Base-by-base conservation (phyloP, 2,888 invertebrate species). In the Eristalinus sepulchralis region DNA sequence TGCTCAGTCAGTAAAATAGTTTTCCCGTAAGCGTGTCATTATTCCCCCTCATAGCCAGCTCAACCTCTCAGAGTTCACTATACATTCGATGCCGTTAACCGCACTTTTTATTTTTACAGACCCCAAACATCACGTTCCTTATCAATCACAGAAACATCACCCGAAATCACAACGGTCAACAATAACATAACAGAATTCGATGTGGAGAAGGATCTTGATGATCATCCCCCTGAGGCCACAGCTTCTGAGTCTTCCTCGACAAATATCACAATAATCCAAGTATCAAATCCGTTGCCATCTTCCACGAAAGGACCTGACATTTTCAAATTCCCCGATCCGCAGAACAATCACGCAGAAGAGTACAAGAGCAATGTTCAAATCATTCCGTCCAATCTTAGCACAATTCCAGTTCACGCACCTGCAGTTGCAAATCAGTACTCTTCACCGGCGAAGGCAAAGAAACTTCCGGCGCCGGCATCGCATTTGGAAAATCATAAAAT, bases 201-300 rank as follows among this genome's bases (percentile, higher is more conserved):
- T 88, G 88, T 90, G 22, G 47, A 77, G 63, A 83, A 87, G 63
- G 83, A 87, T 47, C 73, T 86, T 1, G 86, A 83, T 31, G 79
- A 83, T 71, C 71, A 70, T 55, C 79, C 83, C 0, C 33, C 64
- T 4, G 78, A 86, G 33, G 73, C 66, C 31, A 17, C 59, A 5
- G 27, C 70, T 47, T 60, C 73, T 1, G 86, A 86, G 20, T 79
- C 83, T 57, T 80, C 88, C 31, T 87, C 83, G 57, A 92, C 94
- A 0, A 95, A 95, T 87, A 92, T 95, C 36, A 95, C 95, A 27
- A 95, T 95, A 0, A 95, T 95, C n/a, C 93, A 95, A 92, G 94
- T 95, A 0, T 94, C 94, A 0, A 94, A 94, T 80, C 75, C 86
- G 70, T 47, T 86, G 57, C 88, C 89, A 81, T 89, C 90, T 63